Evolutionary conservation across 2,888 invertebrate genomes (phyloP), one percentile per base, ranked within the genome.

Genomic region (Iphiclides podalirius): DNA sequence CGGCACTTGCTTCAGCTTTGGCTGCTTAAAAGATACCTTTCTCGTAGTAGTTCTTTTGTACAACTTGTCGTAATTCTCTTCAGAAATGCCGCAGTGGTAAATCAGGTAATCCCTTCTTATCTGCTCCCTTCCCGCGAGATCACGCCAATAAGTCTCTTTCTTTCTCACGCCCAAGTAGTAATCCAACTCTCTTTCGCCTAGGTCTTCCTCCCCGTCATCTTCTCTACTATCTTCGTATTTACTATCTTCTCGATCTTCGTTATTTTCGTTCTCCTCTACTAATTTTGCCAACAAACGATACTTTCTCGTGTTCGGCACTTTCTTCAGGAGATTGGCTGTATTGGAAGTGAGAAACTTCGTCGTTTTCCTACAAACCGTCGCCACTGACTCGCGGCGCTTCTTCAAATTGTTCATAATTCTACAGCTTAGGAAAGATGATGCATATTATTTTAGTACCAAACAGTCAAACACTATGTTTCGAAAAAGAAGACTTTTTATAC

Each of bases 61-160:
- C 0, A 59, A 65, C 41, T 67, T 72, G 35, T 87, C 72, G 47
- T 87, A 89, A 28, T 87, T 86, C 50, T 84, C 81, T 67, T 81
- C 79, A 1, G 76, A 70, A 1, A 89, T 62, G 4, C 84, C 85
- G 28, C 85, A 81, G 40, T 89, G 89, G 55, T 85, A 77, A 1
- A 89, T 54, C 0, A 87, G 78, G 47, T 78, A 89, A 52, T 89
- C 89, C 69, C 71, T 86, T 47, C 72, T 71, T 55, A 88, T 80
- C 53, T 84, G 83, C 55, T 88, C 89, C 49, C 73, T 80, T 1
- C 74, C 79, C 37, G 62, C 72, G 1, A 82, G 81, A 52, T 89
- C 84, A 54, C 85, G 67, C 89, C 88, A 88, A 51, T 65, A 86
- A 4, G 63, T 77, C 55, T 86, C 84, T 61, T 79, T 82, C 54